Percentiles rank a stretch among this genome's conserved stretches.
Conservation (phyloP, 2,888 invertebrate species). For the Amphipoea oculea region DNA sequence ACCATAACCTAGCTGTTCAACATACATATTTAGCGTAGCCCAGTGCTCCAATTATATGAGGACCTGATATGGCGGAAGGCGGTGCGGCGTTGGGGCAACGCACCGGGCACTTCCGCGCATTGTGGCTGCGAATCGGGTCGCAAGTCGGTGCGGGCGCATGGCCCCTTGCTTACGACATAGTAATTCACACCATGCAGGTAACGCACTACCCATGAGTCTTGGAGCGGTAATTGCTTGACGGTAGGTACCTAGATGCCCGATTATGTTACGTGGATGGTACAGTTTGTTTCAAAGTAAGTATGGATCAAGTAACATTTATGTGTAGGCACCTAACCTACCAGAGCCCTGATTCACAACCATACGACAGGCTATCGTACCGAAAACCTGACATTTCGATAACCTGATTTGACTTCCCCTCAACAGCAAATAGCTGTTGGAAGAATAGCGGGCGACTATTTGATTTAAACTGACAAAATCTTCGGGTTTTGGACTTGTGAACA, state of each 20-base stretch:
- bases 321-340: background rate
- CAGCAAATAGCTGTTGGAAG: no score
- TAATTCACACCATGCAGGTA: slow-evolving; percentile 55
- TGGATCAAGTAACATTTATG: background rate
- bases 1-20: slow-evolving; percentile 34
- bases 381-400: no score
- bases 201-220: slow-evolving; percentile 43
- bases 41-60: slow-evolving; percentile 48
- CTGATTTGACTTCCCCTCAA: no score
- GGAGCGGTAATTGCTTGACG: slow-evolving; percentile 18
- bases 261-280: slow-evolving; percentile 15
- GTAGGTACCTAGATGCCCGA: background rate
- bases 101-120: slow-evolving; percentile 79
- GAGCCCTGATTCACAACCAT: no score
- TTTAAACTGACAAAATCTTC: no score
- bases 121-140: slow-evolving; percentile 77
- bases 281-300: background rate
- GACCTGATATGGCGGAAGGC: slow-evolving; percentile 79
- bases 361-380: no score
- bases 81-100: slow-evolving; percentile 62
- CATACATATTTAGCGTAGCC: slow-evolving; percentile 23
- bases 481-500: no score
- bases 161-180: slow-evolving; percentile 64
- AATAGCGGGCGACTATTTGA: no score
- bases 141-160: slow-evolving; percentile 46